A percentile compares a stretch with the other conserved stretches of the same genome.
phyloP scores from a whole-genome alignment of 64 coral and sea anemone species.

The Stichodactyla mertensii region DNA sequence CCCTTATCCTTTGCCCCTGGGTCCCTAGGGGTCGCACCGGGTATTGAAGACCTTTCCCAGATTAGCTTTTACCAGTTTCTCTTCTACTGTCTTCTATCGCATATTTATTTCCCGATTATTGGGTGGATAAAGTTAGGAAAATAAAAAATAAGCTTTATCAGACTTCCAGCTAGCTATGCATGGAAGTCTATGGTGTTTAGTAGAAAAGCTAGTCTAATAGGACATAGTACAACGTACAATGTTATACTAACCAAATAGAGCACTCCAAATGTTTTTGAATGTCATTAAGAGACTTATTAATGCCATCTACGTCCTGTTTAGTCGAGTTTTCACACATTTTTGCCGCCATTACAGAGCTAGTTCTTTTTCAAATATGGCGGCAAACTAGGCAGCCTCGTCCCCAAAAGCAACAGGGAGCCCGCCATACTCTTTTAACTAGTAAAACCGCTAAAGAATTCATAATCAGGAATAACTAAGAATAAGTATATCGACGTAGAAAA shows the following conservation, averaged over 20 bases:
- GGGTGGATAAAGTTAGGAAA: too few relatives aligned
- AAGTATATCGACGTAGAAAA: not conserved
- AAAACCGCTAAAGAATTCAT: not conserved
- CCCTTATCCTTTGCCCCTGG: too few relatives aligned
- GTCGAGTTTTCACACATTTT: not conserved
- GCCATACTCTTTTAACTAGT: not conserved
- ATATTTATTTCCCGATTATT: too few relatives aligned
- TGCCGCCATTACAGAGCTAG: not conserved
- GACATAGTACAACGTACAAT: too few relatives aligned
- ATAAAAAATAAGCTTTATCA: too few relatives aligned
- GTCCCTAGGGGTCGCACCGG: too few relatives aligned
- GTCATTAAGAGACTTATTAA: not conserved
- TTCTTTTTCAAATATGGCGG: constrained; percentile 18
- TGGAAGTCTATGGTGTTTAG: too few relatives aligned
- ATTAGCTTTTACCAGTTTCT: too few relatives aligned
- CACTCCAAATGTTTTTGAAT: not conserved
- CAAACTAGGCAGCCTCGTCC: not conserved
- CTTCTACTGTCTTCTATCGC: too few relatives aligned
- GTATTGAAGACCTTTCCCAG: too few relatives aligned
- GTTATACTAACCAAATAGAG: constrained; percentile 3
- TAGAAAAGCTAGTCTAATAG: not conserved
- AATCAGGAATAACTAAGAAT: not conserved
- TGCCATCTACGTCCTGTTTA: not conserved
- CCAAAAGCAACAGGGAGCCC: not conserved
- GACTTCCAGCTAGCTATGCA: too few relatives aligned